Base-by-base conservation (phyloP, 92 coral and sea anemone species). In the Plumapathes pennacea region DNA sequence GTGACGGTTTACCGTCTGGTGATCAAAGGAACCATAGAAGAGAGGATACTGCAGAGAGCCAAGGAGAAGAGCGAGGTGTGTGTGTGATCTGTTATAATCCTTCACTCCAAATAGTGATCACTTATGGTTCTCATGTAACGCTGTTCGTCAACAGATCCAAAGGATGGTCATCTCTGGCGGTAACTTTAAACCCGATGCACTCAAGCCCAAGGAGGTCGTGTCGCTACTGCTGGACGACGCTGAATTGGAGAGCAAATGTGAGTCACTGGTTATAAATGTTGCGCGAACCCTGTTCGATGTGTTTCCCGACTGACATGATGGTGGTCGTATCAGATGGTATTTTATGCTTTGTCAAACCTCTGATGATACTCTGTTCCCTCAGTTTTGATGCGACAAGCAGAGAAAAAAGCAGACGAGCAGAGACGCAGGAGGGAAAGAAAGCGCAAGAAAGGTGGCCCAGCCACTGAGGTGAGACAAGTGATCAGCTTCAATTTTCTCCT, bases 111-210 rank as follows among this genome's bases (percentile, higher is more conserved):
- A n/a, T n/a, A n/a, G n/a, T n/a, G n/a, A n/a, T n/a, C n/a, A n/a
- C n/a, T n/a, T n/a, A n/a, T n/a, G n/a, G n/a, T n/a, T n/a, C n/a
- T n/a, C n/a, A n/a, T n/a, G n/a, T n/a, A n/a, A n/a, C n/a, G n/a
- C n/a, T n/a, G n/a, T n/a, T n/a, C 15, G 20, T 33, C n/a, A 26
- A 54, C 62, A 91, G 99, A 94, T 94, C 69, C 99, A 94, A 50
- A 81, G 83, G 65, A 94, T 94, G 99, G 99, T 94, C 32, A 94
- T 94, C 36, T 94, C 99, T 15, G 99, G 99, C 12, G 99, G 99
- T 10, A 88, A 94, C 31, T 94, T 94, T 80, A 94, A 94, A 50
- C 99, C 99, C 10, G 99, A 94, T 33, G 99, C 99, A 4, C 85
- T 94, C 48, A 94, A 94, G 64, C 99, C 99, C 10, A 94, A 94